These are phyloP conservation scores for Rhopalosiphum padi DNA, from an alignment of 1,140 invertebrate genomes.

Conservation along the genomic window DNA sequence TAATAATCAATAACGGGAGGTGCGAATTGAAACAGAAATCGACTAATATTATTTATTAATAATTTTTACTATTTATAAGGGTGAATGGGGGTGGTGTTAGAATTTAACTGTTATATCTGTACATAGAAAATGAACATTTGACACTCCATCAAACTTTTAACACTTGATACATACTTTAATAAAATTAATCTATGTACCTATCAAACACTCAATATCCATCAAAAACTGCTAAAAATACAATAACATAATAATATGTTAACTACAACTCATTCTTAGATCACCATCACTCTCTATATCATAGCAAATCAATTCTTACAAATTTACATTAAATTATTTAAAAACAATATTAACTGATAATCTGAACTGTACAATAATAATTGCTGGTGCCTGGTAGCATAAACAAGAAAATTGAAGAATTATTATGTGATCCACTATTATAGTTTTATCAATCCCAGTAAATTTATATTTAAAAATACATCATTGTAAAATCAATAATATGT, in stretches of 20 bases:
- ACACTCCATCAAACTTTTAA: background rate
- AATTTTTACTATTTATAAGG: background rate
- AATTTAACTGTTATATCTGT: background rate
- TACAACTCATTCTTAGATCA: background rate
- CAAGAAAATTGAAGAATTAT: background rate
- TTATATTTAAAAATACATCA: no score
- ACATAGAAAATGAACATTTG: background rate
- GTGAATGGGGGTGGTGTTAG: background rate
- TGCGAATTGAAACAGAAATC: background rate
- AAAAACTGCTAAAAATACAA: background rate
- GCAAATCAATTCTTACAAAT: background rate
- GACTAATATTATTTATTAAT: background rate
- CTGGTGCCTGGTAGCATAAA: background rate
- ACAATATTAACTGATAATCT: background rate
- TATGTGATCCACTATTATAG: background rate
- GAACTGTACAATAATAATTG: background rate
- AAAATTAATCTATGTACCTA: no score
- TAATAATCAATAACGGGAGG: background rate
- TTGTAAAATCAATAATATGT: background rate
- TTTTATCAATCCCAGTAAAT: background rate
- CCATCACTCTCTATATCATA: background rate
- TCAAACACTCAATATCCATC: no score
- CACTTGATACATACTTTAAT: background rate
- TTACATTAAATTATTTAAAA: background rate
- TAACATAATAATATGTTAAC: background rate